Base-by-base conservation (phyloP, 2,113 vertebrate genomes). In the Shinisaurus crocodilurus region DNA sequence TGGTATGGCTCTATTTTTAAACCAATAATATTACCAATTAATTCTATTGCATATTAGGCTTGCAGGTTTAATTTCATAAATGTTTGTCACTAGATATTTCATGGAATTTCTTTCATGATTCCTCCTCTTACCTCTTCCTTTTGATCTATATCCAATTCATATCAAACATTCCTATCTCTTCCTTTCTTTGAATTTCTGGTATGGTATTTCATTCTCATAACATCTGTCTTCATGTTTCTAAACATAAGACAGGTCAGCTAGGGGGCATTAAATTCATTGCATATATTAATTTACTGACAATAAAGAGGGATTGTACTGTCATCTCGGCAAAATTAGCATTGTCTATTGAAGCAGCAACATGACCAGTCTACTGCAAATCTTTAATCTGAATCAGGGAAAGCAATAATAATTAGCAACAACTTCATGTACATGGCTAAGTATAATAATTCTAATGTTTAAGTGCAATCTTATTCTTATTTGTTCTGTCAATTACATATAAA, bases 111-210 rank as follows among this genome's bases (percentile, higher is more conserved):
- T 85, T 82, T 76, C 29, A 43, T 40, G n/a, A n/a, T n/a, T n/a
- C 60, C 76, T n/a, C 0, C 0, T 80, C 90, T 76, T 5, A 67
- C 0, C 3, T 15, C 3, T 2, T 60, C 74, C 54, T 70, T 82
- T 85, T 91, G 76, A 57, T 84, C 37, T 83, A 40, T n/a, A 74
- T 82, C 79, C 69, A 89, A 9, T 57, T 54, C 82, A 85, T 92
- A 89, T 82, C 69, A 93, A 79, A 27, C 1, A 60, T 70, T 45
- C 54, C 18, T 89, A 82, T 81, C 48, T 18, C 1, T 72, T 54
- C 3, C 45, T 75, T 87, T 91, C 91, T 91, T 16, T 70, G 48
- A 70, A 70, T 85, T 86, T 69, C 85, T 57, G 69, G 45, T 50
- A 86, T 54, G 48, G 57, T 37, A 54, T 86, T 86, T 54, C 48